Evolutionary conservation across 2,797 vertebrate genomes (phyloP).

Genomic region (Typhlichthys subterraneus): DNA sequence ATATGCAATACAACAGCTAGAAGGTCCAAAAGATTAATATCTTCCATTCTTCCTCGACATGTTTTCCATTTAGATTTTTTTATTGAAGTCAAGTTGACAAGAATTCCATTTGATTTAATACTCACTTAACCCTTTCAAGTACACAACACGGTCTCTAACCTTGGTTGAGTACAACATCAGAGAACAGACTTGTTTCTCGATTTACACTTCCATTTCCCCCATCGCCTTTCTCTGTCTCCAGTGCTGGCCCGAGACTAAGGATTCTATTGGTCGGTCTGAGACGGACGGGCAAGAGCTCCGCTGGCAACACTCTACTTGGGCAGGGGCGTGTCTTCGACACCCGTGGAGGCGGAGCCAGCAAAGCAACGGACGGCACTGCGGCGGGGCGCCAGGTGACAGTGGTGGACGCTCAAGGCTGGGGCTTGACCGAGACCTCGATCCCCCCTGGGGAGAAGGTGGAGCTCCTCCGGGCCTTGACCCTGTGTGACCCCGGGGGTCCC

Average conservation of each 20-base stretch:
- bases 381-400: constrained; percentile 34
- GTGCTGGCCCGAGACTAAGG: constrained; percentile 1
- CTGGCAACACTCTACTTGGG: constrained; percentile 55
- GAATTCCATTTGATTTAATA: too few species aligned
- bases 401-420: constrained; percentile 51
- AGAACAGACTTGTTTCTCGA: too few species aligned
- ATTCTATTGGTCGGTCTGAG: constrained; percentile 48
- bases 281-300: constrained; percentile 54
- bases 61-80: too few species aligned
- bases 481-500: constrained; percentile 45
- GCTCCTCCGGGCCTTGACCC: constrained; percentile 36
- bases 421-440: constrained; percentile 32
- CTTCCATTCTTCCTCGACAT: constrained; percentile 10
- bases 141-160: neutral
- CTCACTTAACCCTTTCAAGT: too few species aligned
- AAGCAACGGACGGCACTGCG: constrained; percentile 2
- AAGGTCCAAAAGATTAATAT: constrained; percentile 7
- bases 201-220: too few species aligned
- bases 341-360: constrained; percentile 44
- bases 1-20: constrained; percentile 3
- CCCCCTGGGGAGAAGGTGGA: constrained; percentile 41
- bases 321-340: constrained; percentile 39
- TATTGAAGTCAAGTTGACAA: too few species aligned
- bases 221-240: neutral
- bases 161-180: neutral